Evolutionary conservation across 2,113 vertebrate species (phyloP).

Genomic region (Perognathus longimembris): DNA sequence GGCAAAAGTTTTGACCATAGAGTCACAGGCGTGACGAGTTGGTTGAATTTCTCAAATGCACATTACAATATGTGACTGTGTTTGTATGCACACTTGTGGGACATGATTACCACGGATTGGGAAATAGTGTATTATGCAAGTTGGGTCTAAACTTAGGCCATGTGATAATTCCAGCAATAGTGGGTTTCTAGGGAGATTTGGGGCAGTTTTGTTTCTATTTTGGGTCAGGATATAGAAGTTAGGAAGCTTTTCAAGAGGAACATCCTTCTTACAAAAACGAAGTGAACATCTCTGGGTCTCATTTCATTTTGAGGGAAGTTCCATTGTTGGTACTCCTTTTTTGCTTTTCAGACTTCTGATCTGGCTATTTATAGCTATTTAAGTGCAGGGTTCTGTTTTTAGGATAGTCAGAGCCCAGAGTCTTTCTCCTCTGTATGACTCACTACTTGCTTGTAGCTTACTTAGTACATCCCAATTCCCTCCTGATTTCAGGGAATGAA

Average conservation of each 20-base stretch:
- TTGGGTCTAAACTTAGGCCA: not conserved
- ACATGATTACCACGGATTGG: not conserved
- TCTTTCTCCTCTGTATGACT: slow-evolving; percentile 14
- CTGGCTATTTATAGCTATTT: slow-evolving; percentile 41
- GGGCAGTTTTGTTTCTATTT: slow-evolving; percentile 52
- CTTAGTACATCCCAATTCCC: not conserved
- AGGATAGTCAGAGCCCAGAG: not conserved
- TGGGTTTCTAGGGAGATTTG: slow-evolving; percentile 61
- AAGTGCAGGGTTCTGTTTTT: slow-evolving; percentile 43
- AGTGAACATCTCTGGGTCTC: slow-evolving; percentile 43
- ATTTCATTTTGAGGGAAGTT: slow-evolving; percentile 70
- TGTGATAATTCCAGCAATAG: not conserved
- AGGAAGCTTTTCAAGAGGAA: slow-evolving; percentile 11
- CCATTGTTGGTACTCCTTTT: not conserved
- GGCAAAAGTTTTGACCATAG: not conserved
- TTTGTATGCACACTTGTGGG: not conserved
- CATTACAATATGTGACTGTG: not conserved
- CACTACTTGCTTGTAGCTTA: not conserved
- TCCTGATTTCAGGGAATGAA: not conserved
- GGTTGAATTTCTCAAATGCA: not conserved
- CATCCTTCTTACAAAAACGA: slow-evolving; percentile 11
- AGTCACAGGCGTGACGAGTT: not conserved
- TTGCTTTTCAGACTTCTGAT: not conserved
- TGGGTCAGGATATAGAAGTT: slow-evolving; percentile 41
- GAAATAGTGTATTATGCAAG: not conserved